These are phyloP conservation scores for Gymnoscelis rufifasciata DNA, from an alignment of 2,888 invertebrate genomes.

Conservation along the genomic window DNA sequence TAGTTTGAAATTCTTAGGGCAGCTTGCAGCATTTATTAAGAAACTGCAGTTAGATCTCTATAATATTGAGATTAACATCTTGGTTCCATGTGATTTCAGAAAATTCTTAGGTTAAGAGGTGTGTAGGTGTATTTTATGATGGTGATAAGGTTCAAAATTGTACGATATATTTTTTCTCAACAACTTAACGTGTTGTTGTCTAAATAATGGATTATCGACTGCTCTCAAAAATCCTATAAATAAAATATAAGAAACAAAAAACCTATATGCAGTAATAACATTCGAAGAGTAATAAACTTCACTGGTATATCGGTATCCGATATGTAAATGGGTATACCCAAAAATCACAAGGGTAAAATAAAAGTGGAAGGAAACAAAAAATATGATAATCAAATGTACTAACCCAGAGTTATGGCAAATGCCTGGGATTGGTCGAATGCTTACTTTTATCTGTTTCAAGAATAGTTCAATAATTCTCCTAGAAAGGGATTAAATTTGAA, in stretches of 20 bases:
- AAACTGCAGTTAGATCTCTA: too few species aligned
- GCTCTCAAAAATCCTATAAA: constrained; percentile 15
- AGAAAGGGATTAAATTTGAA: constrained; percentile 2
- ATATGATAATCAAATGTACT: constrained; percentile 72
- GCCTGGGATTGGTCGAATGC: constrained; percentile 31
- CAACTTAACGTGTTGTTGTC: too few species aligned
- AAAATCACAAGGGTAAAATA: constrained; percentile 70
- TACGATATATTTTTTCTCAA: too few species aligned
- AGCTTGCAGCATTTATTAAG: too few species aligned
- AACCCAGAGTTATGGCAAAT: constrained; percentile 48
- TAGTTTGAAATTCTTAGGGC: too few species aligned
- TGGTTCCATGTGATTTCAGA: too few species aligned
- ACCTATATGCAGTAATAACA: constrained; percentile 46
- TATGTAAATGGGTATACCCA: constrained; percentile 64
- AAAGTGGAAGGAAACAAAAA: constrained; percentile 57
- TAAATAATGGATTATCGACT: constrained; percentile 6
- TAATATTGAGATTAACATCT: too few species aligned
- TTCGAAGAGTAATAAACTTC: constrained; percentile 64
- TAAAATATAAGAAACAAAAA: constrained; percentile 45
- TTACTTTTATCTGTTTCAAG: constrained; percentile 10
- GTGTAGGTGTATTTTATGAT: too few species aligned
- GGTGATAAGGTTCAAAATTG: too few species aligned
- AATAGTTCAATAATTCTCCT: constrained; percentile 8
- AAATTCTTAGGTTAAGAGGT: too few species aligned
- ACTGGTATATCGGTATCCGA: constrained; percentile 68